phyloP scores from a whole-genome alignment of 1,140 invertebrate species.

The Drosophila kepulauana region DNA sequence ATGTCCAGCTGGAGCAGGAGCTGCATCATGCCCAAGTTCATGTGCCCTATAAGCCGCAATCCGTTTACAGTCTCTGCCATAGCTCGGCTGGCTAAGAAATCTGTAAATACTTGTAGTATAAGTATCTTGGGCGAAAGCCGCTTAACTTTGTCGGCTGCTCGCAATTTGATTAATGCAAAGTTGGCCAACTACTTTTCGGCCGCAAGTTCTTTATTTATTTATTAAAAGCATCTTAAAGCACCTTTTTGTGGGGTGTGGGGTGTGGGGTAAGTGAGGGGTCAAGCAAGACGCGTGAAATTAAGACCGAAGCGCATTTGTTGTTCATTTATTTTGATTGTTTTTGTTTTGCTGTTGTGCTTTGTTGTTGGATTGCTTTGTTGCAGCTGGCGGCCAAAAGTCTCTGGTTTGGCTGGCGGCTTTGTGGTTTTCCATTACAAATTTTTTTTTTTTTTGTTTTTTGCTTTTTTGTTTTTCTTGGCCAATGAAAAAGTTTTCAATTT shows the following conservation, averaged over 20 bases:
- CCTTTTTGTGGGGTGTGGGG: conserved; percentile 3
- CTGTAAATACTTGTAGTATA: not conserved
- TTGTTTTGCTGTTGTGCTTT: conserved; percentile 12
- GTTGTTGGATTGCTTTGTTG: not conserved
- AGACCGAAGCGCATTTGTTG: conserved; percentile 12
- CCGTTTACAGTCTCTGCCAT: conserved; percentile 40
- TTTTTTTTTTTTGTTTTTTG: not conserved
- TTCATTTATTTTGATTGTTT: conserved; percentile 23
- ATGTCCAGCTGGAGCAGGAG: conserved; percentile 67
- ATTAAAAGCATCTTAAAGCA: conserved; percentile 37
- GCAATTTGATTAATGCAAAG: conserved; percentile 29
- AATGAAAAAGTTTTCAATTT: conserved; percentile 78
- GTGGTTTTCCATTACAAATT: conserved; percentile 20
- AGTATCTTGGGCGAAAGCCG: conserved; percentile 7
- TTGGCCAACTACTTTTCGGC: conserved; percentile 17
- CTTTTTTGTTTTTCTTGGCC: conserved; percentile 29
- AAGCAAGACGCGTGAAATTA: conserved; percentile 30
- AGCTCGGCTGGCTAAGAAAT: conserved; percentile 7
- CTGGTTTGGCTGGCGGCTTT: conserved; percentile 36
- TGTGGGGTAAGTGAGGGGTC: too few species aligned
- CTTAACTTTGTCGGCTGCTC: not conserved
- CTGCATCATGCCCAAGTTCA: conserved; percentile 46
- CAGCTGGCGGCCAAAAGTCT: conserved; percentile 31
- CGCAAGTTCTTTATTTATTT: conserved; percentile 30
- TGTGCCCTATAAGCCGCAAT: conserved; percentile 5